phyloP scores from a whole-genome alignment of 1,140 invertebrate genomes.

The Eufriesea mexicana region DNA sequence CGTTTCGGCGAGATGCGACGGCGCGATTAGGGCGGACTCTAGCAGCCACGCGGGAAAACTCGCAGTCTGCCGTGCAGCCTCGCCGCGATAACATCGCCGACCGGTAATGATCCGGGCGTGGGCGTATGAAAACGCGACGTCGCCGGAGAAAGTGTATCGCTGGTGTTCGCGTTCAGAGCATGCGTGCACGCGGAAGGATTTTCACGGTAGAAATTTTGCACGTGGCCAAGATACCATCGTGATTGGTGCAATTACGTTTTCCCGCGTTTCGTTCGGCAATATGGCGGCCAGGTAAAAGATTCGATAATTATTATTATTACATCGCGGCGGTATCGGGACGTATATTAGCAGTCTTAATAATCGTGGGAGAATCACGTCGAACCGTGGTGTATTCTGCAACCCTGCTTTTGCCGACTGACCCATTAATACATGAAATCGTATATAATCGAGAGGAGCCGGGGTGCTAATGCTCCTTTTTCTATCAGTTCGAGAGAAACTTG shows the following conservation, averaged over 20 bases:
- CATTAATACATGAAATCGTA: not conserved
- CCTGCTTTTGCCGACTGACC: not conserved
- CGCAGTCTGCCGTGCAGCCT: not conserved
- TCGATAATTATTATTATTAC: conserved; percentile 8
- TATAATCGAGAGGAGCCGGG: not conserved
- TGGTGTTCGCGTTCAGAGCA: not conserved
- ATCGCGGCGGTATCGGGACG: not conserved
- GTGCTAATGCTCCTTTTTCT: conserved; percentile 15
- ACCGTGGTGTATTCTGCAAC: not conserved
- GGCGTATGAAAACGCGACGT: conserved; percentile 55
- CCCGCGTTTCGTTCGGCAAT: not conserved
- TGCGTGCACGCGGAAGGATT: conserved; percentile 43
- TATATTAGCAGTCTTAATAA: not conserved
- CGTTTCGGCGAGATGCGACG: not conserved
- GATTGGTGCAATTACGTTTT: conserved; percentile 25
- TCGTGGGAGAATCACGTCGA: not conserved
- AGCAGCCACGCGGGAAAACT: conserved; percentile 13
- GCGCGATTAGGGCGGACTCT: not conserved
- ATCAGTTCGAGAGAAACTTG: conserved; percentile 21
- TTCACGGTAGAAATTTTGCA: conserved; percentile 53
- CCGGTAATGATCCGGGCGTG: conserved; percentile 41
- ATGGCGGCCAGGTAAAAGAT: no score
- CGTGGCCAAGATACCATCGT: conserved; percentile 14
- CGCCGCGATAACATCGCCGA: conserved; percentile 15
- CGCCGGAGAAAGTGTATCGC: conserved; percentile 57